phyloP scores from a whole-genome alignment of 2,888 invertebrate species.

The Neoscelio sp. region DNA sequence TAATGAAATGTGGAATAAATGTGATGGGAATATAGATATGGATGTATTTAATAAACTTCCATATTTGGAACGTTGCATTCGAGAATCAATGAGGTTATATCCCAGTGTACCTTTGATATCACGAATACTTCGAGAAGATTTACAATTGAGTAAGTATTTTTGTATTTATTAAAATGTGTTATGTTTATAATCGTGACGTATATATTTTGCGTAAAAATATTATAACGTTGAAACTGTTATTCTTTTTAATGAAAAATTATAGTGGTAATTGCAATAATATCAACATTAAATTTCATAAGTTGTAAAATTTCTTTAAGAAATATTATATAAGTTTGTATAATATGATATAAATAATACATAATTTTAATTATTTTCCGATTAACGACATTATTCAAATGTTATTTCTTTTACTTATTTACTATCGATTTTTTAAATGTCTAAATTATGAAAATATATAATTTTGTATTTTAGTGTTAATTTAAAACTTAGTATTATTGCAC shows the following conservation, averaged over 20 bases:
- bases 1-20: conserved; percentile 44
- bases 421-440: too few species aligned
- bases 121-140: conserved; percentile 42
- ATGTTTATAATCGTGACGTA: background rate
- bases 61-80: conserved; percentile 59
- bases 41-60: conserved; percentile 41
- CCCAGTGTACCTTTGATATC: conserved; percentile 54
- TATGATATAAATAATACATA: too few species aligned
- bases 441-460: too few species aligned
- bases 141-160: conserved; percentile 52
- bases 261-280: too few species aligned
- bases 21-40: conserved; percentile 46
- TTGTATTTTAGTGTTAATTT: too few species aligned
- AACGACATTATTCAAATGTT: too few species aligned
- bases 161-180: background rate
- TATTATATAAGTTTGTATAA: too few species aligned
- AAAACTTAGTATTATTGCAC: too few species aligned
- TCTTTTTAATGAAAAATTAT: background rate
- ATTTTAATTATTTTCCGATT: too few species aligned
- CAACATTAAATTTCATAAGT: too few species aligned
- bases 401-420: too few species aligned
- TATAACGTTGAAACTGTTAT: background rate
- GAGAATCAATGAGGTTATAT: conserved; percentile 53
- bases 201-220: background rate
- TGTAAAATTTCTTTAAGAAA: too few species aligned